Evolutionary conservation across 2,113 vertebrate species (phyloP), one percentile per base, ranked within the genome.

Genomic region (Rana temporaria): DNA sequence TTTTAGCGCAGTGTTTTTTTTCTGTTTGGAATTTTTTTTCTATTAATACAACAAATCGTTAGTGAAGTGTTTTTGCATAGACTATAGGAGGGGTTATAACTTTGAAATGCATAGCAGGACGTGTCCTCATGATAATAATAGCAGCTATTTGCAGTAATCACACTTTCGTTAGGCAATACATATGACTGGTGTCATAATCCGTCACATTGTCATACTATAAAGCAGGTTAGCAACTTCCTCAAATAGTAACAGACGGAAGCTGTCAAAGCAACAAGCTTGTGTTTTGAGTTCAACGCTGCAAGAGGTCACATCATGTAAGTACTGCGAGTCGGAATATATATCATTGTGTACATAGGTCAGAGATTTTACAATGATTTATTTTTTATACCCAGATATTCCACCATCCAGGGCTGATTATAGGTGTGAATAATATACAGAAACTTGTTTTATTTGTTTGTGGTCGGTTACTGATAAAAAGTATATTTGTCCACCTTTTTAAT

Each of bases 251-350:
- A n/a, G 3, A 57, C 57, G 24, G 53, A 57, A 30, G 52, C 32
- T 20, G 22, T 22, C 69, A 55, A 16, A 48, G 6, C 42, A 48
- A 12, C 42, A 48, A 73, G 55, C 52, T 53, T 24, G 66, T 68
- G 32, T 22, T 2, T 17, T 30, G 4, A 56, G 9, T 12, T 5
- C 24, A 15, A 26, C 9, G 30, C 69, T 26, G 14, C 17, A 18
- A 48, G 42, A 48, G 42, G 9, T 48, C 42, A 9, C 69, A 26
- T 30, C 16, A 72, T 56, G 69, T 72, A 52, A 72, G 69, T 72
- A 72, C 7, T 56, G 30, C 24, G 4, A 16, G 3, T 8, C 42
- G 38, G 9, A 42, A 42, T 42, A 42, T 42, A 42, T 42, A 14
- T 12, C 9, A 48, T 48, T 48, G 6, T 48, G 42, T 48, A 14